These are phyloP conservation scores for Antigone vipio DNA, from an alignment of 2,113 vertebrate genomes.

Conservation along the genomic window DNA sequence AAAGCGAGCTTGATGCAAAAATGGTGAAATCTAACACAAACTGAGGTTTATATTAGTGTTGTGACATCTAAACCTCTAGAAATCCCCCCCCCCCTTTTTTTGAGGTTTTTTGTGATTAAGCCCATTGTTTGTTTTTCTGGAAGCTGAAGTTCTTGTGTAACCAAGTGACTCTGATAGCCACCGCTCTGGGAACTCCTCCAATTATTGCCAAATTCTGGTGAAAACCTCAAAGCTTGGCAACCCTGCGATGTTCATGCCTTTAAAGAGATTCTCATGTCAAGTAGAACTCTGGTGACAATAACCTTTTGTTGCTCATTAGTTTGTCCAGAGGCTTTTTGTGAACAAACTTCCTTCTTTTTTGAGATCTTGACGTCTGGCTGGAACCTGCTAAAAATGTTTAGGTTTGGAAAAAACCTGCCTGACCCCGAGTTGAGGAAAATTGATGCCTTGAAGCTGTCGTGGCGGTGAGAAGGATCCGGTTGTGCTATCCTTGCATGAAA, in stretches of 20 bases:
- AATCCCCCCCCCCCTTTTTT: background rate
- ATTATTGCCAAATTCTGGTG: background rate
- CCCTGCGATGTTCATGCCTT: fast-evolving
- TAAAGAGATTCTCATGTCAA: background rate
- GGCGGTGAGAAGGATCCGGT: background rate
- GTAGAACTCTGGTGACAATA: background rate
- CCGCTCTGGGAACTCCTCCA: background rate
- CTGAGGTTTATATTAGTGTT: fast-evolving
- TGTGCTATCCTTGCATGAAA: background rate
- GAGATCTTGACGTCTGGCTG: background rate
- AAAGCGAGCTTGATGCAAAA: fast-evolving
- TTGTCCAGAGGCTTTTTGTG: background rate
- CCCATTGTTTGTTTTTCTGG: background rate
- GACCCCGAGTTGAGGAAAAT: background rate
- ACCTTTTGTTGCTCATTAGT: background rate
- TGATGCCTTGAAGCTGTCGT: background rate
- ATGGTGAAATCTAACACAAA: too few relatives aligned
- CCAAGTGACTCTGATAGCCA: background rate
- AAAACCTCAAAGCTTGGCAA: background rate
- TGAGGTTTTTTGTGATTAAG: background rate
- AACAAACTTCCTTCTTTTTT: background rate
- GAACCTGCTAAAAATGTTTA: background rate
- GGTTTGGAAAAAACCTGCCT: background rate
- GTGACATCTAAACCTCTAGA: background rate
- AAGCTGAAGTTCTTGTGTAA: background rate